phyloP scores from a whole-genome alignment of 2,888 invertebrate species.

The Agonopterix alstromeriana region DNA sequence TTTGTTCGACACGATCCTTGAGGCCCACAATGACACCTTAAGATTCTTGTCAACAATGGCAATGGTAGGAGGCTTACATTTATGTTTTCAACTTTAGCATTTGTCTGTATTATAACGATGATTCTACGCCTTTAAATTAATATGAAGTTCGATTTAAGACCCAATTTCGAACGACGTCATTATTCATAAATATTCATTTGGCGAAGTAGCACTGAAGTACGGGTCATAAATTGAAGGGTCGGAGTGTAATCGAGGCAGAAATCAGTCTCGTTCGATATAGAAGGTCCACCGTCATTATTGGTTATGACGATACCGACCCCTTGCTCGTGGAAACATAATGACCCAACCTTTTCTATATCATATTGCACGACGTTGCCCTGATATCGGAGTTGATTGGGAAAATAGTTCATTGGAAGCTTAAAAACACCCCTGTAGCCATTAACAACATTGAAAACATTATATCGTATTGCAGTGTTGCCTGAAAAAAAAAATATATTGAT shows the following conservation, averaged over 20 bases:
- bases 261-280: constrained; percentile 17
- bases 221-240: constrained; percentile 20
- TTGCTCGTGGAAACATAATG: constrained; percentile 24
- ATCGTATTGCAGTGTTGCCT: too few species aligned
- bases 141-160: too few species aligned
- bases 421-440: too few species aligned
- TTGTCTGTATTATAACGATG: too few species aligned
- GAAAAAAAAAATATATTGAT: too few species aligned
- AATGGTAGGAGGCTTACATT: constrained; percentile 11
- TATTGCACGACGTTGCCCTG: not conserved
- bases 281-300: constrained; percentile 16
- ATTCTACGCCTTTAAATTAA: too few species aligned
- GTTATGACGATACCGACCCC: constrained; percentile 19
- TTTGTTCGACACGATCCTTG: constrained; percentile 39
- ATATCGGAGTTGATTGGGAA: not conserved
- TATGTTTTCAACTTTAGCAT: too few species aligned
- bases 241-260: constrained; percentile 18
- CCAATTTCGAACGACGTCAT: too few species aligned
- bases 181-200: constrained; percentile 16
- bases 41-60: constrained; percentile 33
- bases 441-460: too few species aligned
- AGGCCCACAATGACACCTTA: constrained; percentile 32
- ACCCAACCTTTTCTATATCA: constrained; percentile 6
- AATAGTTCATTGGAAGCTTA: too few species aligned
- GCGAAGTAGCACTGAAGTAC: constrained; percentile 13